A percentile compares a stretch with the other conserved stretches of the same genome.
phyloP scores from a whole-genome alignment of 2,888 invertebrate genomes.

The Tromatobia lineatoria region DNA sequence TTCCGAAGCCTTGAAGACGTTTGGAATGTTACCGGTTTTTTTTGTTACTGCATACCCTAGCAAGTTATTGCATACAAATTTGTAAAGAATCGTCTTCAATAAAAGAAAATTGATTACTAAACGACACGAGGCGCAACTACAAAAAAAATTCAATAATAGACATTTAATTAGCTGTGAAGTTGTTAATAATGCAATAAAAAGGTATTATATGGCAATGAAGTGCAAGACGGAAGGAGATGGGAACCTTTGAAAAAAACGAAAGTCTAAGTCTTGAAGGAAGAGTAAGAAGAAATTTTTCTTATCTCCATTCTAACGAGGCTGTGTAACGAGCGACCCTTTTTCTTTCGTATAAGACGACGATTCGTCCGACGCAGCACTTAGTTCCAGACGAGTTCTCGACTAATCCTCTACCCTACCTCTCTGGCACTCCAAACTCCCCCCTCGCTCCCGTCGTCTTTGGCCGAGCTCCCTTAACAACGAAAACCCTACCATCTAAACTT shows the following conservation, averaged over 20 bases:
- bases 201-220: conserved; percentile 4
- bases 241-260: background rate
- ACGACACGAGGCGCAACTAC: background rate
- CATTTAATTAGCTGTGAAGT: background rate
- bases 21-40: too few relatives aligned
- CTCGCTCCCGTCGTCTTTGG: background rate
- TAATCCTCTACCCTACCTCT: conserved; percentile 19
- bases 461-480: conserved; percentile 40
- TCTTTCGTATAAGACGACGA: conserved; percentile 17
- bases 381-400: conserved; percentile 52
- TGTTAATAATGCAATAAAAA: background rate
- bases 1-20: too few relatives aligned
- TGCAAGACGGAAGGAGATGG: conserved; percentile 1
- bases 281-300: conserved; percentile 24
- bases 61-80: too few relatives aligned
- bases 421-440: background rate
- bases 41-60: too few relatives aligned
- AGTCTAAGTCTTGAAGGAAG: background rate
- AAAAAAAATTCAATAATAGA: background rate
- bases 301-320: conserved; percentile 58
- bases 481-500: conserved; percentile 21
- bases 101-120: background rate
- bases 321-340: conserved; percentile 54
- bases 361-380: conserved; percentile 48
- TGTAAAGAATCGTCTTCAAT: too few relatives aligned